Base-by-base conservation (phyloP, 2,797 vertebrate genomes). In the Diplodus puntazzo region DNA sequence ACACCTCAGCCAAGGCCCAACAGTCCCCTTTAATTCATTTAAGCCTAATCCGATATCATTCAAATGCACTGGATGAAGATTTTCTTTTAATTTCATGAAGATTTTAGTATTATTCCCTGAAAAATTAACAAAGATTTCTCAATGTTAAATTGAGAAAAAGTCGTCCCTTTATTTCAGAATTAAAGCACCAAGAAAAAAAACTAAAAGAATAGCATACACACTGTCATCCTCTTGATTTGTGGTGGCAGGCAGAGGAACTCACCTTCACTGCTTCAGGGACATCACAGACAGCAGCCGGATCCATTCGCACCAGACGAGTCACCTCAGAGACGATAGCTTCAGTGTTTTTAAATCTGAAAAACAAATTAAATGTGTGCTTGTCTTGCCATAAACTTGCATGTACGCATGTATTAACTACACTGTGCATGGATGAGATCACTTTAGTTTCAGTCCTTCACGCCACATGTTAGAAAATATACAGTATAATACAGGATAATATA, bases 241-340 rank as follows among this genome's bases (percentile, higher is more conserved):
- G 11, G 2, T 27, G 2, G n/a, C 5, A 65, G 43, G 71, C 0
- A 0, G 39, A 53, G 4, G 20, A 46, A 0, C 66, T 83, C 92
- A 97, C 98, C 97, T 98, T 99, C 82, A 99, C 96, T 0, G 98
- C 98, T 88, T 99, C 98, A 11, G 98, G 97, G 75, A 99, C 91
- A 0, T 98, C 97, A 84, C 97, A 97, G 69, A 99, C 97, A 5
- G 98, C 97, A 85, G 97, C 97, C 0, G 98, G 98, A 90, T 99
- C 97, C 95, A 99, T 83, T 21, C 97, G 95, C 77, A 99, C 98
- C 10, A 99, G 93, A 11, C 97, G 97, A 0, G 98, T 99, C 89
- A 99, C 98, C 92, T 99, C 98, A 4, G 95, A 95, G 69, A 97
- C 97, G 13, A 99, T 99, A 17, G 96, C 97, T 88, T 99, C 98